A percentile compares a stretch with the other conserved stretches of the same genome.
Evolutionary conservation across 1,140 invertebrate species (phyloP).

Genomic region (Rhynchophorus ferrugineus): DNA sequence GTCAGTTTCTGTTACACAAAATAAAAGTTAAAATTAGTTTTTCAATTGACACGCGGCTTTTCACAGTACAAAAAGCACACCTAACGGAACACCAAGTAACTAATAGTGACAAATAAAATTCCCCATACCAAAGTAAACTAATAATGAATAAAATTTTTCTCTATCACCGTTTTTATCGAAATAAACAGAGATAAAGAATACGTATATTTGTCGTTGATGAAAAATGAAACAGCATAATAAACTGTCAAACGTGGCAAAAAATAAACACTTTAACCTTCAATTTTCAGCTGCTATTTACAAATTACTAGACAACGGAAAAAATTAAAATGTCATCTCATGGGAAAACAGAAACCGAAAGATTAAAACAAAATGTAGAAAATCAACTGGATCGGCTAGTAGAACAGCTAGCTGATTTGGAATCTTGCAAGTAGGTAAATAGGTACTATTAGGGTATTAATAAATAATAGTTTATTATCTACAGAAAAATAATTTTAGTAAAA

Average conservation of each 20-base stretch:
- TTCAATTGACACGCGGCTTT: constrained; percentile 42
- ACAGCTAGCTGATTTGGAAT: constrained; percentile 66
- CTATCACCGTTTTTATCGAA: background rate
- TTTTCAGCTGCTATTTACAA: constrained; percentile 5
- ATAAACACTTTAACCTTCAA: constrained; percentile 20
- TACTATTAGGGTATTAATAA: background rate
- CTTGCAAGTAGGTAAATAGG: constrained; percentile 52
- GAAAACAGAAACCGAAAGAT: constrained; percentile 44
- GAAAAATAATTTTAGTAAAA: background rate
- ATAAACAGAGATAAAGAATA: background rate
- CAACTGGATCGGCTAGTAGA: constrained; percentile 65
- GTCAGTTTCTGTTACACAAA: constrained; percentile 16
- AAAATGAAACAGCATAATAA: constrained; percentile 1
- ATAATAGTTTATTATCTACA: background rate
- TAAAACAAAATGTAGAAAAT: constrained; percentile 62
- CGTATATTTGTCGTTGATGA: background rate
- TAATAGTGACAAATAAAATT: constrained; percentile 12
- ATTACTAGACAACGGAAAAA: background rate
- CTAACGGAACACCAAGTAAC: constrained; percentile 7
- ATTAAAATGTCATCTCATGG: constrained; percentile 35
- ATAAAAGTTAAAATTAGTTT: constrained; percentile 15
- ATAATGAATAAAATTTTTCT: background rate
- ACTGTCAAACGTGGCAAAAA: constrained; percentile 21
- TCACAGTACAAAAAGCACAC: constrained; percentile 38
- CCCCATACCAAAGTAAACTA: constrained; percentile 4